Percentiles rank a stretch among this genome's conserved stretches.
These are phyloP conservation scores for Sebastiscus albofasciatus DNA, from an alignment of 2,797 vertebrate genomes.

Conservation along the genomic window DNA sequence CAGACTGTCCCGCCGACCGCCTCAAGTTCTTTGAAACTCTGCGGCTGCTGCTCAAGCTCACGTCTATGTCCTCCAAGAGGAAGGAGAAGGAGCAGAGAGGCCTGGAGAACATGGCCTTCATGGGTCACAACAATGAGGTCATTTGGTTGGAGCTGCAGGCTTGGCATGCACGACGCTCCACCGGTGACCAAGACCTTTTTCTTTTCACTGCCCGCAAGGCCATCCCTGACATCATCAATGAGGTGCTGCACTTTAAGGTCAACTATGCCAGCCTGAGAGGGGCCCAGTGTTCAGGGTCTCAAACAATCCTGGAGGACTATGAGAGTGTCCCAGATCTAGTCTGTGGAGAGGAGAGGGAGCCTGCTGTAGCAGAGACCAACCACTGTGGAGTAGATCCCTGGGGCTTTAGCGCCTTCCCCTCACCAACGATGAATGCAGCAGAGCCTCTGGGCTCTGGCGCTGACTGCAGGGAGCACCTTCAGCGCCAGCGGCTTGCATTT, in stretches of 20 bases:
- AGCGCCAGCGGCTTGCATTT: slow-evolving; percentile 93
- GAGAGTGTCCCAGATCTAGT: slow-evolving; percentile 27
- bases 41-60: slow-evolving; percentile 96
- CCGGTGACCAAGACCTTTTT: slow-evolving; percentile 94
- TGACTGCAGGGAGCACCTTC: slow-evolving; percentile 91
- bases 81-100: slow-evolving; percentile 98
- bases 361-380: slow-evolving; percentile 81
- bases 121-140: slow-evolving; percentile 96
- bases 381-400: slow-evolving; percentile 77
- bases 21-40: slow-evolving; percentile 99
- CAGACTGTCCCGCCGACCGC: slow-evolving; percentile 96
- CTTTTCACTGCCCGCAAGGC: slow-evolving; percentile 96
- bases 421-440: slow-evolving; percentile 71
- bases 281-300: slow-evolving; percentile 46
- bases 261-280: slow-evolving; percentile 87
- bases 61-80: slow-evolving; percentile 99
- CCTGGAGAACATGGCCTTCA: slow-evolving; percentile 91
- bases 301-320: slow-evolving; percentile 31
- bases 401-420: slow-evolving; percentile 74
- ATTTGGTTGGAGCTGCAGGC: slow-evolving; percentile 99
- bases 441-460: slow-evolving; percentile 79
- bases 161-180: slow-evolving; percentile 95
- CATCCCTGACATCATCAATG: slow-evolving; percentile 96
- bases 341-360: slow-evolving; percentile 52
- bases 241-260: slow-evolving; percentile 97